Percentiles rank a stretch among this genome's conserved stretches.
These are phyloP conservation scores for Esperia sulphurella DNA, from an alignment of 2,888 invertebrate genomes.

Conservation along the genomic window DNA sequence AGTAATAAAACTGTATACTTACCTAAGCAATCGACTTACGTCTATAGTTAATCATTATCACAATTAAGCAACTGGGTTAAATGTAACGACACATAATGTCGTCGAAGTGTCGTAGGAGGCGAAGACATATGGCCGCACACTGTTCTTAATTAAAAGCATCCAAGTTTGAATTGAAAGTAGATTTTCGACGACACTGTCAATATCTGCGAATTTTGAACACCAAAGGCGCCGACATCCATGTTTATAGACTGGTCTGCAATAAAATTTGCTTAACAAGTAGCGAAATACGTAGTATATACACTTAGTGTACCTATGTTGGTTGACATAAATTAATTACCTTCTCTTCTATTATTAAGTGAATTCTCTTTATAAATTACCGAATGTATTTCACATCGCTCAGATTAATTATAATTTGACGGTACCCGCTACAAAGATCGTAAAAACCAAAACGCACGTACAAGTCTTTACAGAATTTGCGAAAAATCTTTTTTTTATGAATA, in stretches of 20 bases:
- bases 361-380: not conserved
- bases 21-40: not conserved
- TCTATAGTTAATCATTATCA: not conserved
- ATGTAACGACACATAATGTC: not conserved
- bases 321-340: conserved; percentile 14
- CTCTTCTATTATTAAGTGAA: not conserved
- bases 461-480: no score
- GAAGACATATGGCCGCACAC: conserved; percentile 30
- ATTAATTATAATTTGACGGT: no score
- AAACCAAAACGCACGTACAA: no score
- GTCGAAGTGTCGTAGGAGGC: conserved; percentile 33
- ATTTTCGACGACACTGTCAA: conserved; percentile 8
- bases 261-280: conserved; percentile 11
- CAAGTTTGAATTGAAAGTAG: conserved; percentile 22
- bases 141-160: conserved; percentile 28
- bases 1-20: no score
- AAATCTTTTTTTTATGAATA: no score
- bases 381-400: not conserved
- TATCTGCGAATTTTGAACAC: conserved; percentile 11
- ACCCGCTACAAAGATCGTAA: no score
- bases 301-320: no score
- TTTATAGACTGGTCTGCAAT: conserved; percentile 11
- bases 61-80: not conserved
- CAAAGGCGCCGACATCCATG: conserved; percentile 14
- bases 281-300: not conserved